phyloP scores from a whole-genome alignment of 2,113 vertebrate genomes.

The Helogale parvula region DNA sequence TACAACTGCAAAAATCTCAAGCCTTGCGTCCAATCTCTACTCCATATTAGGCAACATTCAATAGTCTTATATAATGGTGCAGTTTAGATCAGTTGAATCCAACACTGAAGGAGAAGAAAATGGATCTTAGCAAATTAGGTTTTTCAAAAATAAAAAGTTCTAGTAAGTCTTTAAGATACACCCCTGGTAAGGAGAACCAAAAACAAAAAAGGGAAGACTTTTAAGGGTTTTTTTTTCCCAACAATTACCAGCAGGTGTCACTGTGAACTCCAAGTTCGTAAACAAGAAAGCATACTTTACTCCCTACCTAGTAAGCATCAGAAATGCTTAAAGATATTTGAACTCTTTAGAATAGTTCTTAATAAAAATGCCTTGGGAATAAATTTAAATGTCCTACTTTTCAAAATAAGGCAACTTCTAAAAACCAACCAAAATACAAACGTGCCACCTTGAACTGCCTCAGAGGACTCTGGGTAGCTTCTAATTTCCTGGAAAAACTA shows the following conservation, averaged over 20 bases:
- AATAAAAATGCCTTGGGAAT: constrained; percentile 50
- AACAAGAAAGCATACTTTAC: background rate
- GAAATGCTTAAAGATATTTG: background rate
- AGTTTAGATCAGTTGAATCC: background rate
- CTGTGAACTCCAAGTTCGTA: constrained; percentile 73
- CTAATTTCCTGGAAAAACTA: constrained; percentile 52
- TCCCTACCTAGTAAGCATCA: constrained; percentile 13
- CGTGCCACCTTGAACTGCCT: background rate
- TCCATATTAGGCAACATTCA: background rate
- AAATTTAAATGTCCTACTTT: background rate
- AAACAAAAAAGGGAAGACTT: background rate
- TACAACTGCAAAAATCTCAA: background rate
- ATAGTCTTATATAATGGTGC: background rate
- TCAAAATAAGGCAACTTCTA: constrained; percentile 48
- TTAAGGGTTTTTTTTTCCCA: background rate
- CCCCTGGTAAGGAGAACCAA: background rate
- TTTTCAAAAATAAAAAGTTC: background rate
- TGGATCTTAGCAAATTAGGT: background rate
- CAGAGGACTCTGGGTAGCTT: constrained; percentile 5
- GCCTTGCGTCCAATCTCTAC: background rate
- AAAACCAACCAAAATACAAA: constrained; percentile 51
- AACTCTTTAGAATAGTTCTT: constrained; percentile 23
- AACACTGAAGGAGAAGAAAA: background rate
- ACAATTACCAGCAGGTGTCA: constrained; percentile 85
- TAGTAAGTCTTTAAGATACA: background rate